phyloP scores from a whole-genome alignment of 2,888 invertebrate genomes.

The Loripinus fragilis region DNA sequence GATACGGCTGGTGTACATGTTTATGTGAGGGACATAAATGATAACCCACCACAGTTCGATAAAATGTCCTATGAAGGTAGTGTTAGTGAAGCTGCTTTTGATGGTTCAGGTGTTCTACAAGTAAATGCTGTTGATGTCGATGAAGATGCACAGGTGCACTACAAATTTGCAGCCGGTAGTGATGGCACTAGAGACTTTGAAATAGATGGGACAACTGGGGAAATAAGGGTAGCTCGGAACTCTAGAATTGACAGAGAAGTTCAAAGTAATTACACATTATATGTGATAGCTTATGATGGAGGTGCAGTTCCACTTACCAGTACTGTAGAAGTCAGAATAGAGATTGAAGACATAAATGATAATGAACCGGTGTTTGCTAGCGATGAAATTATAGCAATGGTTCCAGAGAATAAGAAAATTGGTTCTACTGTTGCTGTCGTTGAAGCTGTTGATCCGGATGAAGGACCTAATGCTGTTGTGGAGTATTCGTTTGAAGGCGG shows the following conservation, averaged over 20 bases:
- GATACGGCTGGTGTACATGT: conserved; percentile 97
- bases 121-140: conserved; percentile 96
- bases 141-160: conserved; percentile 93
- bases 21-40: conserved; percentile 95
- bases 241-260: conserved; percentile 96
- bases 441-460: conserved; percentile 95
- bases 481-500: conserved; percentile 97
- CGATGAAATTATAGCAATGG: conserved; percentile 93
- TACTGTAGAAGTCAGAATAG: conserved; percentile 91
- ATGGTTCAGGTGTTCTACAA: conserved; percentile 95
- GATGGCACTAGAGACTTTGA: conserved; percentile 94
- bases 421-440: conserved; percentile 97
- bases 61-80: conserved; percentile 93
- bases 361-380: conserved; percentile 95
- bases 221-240: conserved; percentile 93
- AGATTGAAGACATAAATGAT: conserved; percentile 97
- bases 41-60: conserved; percentile 95
- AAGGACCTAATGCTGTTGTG: conserved; percentile 95
- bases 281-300: conserved; percentile 94
- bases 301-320: conserved; percentile 88
- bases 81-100: conserved; percentile 94
- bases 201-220: conserved; percentile 95
- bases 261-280: conserved; percentile 92
- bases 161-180: conserved; percentile 84
- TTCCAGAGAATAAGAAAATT: conserved; percentile 98